Conservation (phyloP, 2,888 invertebrate genomes). For the Epinotia bilunana region DNA sequence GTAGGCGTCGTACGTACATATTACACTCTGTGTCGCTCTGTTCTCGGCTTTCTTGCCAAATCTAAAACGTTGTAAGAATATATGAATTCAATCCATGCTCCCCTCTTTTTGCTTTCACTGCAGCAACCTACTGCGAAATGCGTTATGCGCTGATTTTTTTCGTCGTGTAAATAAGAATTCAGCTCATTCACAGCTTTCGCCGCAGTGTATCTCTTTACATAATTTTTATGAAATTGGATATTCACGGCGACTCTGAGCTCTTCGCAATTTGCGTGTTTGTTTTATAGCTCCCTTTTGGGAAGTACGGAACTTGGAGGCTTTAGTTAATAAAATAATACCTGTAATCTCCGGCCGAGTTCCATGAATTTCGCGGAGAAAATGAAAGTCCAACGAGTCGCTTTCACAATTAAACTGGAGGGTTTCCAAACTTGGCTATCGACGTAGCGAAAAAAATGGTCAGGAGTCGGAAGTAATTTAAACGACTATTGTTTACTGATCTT, state of each 20-base stretch:
- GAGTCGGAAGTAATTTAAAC: conserved; percentile 65
- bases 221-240: conserved; percentile 60
- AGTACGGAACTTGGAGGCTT: conserved; percentile 30
- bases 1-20: neutral
- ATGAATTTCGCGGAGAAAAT: conserved; percentile 13
- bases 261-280: conserved; percentile 49
- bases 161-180: conserved; percentile 55
- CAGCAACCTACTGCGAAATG: neutral
- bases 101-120: neutral
- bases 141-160: conserved; percentile 55
- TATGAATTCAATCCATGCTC: neutral
- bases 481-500: conserved; percentile 66
- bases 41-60: neutral
- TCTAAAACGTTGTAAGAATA: neutral
- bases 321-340: conserved; percentile 33
- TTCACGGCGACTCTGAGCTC: conserved; percentile 48
- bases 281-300: conserved; percentile 23
- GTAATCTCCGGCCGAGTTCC: conserved; percentile 33
- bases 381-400: conserved; percentile 53
- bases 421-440: conserved; percentile 55
- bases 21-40: neutral
- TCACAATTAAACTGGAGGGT: conserved; percentile 56
- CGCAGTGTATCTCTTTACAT: conserved; percentile 51
- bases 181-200: conserved; percentile 53
- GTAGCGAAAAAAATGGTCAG: conserved; percentile 57